phyloP scores from a whole-genome alignment of 2,113 vertebrate species.

The Geococcyx californianus region DNA sequence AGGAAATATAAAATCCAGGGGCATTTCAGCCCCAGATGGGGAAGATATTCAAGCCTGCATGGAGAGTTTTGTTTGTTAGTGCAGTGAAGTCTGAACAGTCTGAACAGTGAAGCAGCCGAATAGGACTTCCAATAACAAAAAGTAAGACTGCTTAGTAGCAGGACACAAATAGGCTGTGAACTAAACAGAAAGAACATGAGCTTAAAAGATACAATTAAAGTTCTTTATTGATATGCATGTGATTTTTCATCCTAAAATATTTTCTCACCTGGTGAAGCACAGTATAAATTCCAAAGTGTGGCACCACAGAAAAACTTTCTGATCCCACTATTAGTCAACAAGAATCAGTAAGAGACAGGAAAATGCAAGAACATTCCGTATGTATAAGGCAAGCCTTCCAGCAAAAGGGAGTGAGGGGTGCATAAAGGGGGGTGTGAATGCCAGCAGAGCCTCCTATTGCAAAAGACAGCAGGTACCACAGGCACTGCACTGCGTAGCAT shows the following conservation, averaged over 20 bases:
- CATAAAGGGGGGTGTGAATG: rapidly evolving
- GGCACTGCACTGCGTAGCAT: rapidly evolving
- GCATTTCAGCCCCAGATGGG: background rate
- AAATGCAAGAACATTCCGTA: background rate
- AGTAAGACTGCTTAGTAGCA: background rate
- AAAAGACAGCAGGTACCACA: background rate
- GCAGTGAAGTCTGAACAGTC: background rate
- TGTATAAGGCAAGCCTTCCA: background rate
- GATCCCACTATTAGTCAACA: background rate
- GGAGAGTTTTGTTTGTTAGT: background rate
- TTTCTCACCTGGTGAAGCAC: background rate
- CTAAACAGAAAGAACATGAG: background rate
- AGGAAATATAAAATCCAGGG: background rate
- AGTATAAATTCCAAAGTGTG: background rate
- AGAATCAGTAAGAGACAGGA: background rate
- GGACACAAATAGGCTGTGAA: background rate
- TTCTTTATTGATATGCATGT: background rate
- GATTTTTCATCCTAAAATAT: background rate
- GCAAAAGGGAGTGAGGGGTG: background rate
- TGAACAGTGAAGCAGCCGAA: background rate
- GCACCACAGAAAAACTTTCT: background rate
- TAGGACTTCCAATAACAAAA: background rate
- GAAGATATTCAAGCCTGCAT: rapidly evolving
- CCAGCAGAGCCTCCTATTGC: background rate
- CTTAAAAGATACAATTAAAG: background rate